phyloP scores from a whole-genome alignment of 2,888 invertebrate species.

The Meta bourneti region DNA sequence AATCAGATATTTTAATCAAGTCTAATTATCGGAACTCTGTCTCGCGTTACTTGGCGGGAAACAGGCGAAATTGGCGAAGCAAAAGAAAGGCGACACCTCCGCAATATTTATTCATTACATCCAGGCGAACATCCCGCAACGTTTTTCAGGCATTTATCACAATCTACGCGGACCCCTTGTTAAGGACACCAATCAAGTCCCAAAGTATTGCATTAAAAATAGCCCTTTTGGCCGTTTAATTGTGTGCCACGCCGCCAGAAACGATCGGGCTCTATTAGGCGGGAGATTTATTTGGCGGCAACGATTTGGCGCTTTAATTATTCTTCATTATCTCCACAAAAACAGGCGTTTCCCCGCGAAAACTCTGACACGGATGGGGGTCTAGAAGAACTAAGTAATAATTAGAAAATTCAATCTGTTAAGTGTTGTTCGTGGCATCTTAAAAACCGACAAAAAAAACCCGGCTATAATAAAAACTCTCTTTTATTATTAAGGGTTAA shows the following conservation, averaged over 20 bases:
- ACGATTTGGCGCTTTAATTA: conserved; percentile 39
- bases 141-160: conserved; percentile 36
- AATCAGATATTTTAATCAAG: conserved; percentile 11
- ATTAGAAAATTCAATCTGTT: conserved; percentile 46
- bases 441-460: conserved; percentile 5
- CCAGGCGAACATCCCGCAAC: conserved; percentile 12
- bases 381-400: conserved; percentile 7
- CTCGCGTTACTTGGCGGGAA: background rate
- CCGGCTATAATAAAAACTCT: background rate
- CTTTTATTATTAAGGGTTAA: background rate
- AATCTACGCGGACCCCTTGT: background rate
- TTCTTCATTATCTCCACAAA: conserved; percentile 50
- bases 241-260: conserved; percentile 14
- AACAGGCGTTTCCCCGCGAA: conserved; percentile 44
- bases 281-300: conserved; percentile 36
- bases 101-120: conserved; percentile 45
- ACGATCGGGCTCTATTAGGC: conserved; percentile 19
- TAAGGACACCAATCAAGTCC: background rate
- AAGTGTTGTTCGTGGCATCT: background rate
- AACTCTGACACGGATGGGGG: background rate
- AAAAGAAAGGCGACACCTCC: background rate
- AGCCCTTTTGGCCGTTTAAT: conserved; percentile 32
- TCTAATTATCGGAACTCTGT: conserved; percentile 5
- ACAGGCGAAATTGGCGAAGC: background rate
- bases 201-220: conserved; percentile 21